A percentile compares a stretch with the other conserved stretches of the same genome.
These are phyloP conservation scores for Cyrtorhinus lividipennis DNA, from an alignment of 1,140 invertebrate species.

Conservation along the genomic window DNA sequence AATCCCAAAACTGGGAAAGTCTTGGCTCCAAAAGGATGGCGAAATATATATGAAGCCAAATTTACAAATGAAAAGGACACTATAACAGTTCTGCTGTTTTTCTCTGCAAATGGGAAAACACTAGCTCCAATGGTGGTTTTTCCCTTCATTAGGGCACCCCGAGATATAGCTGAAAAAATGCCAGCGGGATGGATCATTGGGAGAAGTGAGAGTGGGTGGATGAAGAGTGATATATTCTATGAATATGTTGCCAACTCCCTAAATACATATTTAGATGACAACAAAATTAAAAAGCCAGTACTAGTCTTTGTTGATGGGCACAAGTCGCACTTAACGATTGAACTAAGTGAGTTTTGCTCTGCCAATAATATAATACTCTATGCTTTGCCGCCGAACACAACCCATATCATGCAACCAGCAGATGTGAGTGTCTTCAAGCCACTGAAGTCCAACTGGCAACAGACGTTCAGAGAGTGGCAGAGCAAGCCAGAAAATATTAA, in stretches of 20 bases:
- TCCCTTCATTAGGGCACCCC: conserved; percentile 27
- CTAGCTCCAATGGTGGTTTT: conserved; percentile 30
- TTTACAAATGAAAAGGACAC: conserved; percentile 28
- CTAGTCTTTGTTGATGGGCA: conserved; percentile 30
- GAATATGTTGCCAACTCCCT: conserved; percentile 30
- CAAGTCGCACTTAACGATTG: conserved; percentile 28
- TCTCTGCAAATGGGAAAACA: conserved; percentile 24
- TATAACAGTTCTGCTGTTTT: conserved; percentile 28
- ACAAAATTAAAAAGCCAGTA: conserved; percentile 11
- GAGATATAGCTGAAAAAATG: conserved; percentile 23
- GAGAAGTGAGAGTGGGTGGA: conserved; percentile 28
- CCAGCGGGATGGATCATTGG: conserved; percentile 28
- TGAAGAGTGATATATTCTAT: conserved; percentile 29
- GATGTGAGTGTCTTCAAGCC: conserved; percentile 30
- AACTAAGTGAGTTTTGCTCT: conserved; percentile 29
- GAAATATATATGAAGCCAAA: conserved; percentile 28
- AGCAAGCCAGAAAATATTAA: background rate
- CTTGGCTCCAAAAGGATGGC: conserved; percentile 26
- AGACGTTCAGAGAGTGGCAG: conserved; percentile 21
- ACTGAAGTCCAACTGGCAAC: conserved; percentile 29
- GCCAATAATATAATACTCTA: conserved; percentile 28
- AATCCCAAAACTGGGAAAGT: conserved; percentile 16
- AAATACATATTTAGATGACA: conserved; percentile 25
- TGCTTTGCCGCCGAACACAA: conserved; percentile 31
- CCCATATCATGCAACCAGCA: conserved; percentile 31